Base-by-base conservation (phyloP, 2,888 invertebrate genomes). In the Conistra vaccinii region DNA sequence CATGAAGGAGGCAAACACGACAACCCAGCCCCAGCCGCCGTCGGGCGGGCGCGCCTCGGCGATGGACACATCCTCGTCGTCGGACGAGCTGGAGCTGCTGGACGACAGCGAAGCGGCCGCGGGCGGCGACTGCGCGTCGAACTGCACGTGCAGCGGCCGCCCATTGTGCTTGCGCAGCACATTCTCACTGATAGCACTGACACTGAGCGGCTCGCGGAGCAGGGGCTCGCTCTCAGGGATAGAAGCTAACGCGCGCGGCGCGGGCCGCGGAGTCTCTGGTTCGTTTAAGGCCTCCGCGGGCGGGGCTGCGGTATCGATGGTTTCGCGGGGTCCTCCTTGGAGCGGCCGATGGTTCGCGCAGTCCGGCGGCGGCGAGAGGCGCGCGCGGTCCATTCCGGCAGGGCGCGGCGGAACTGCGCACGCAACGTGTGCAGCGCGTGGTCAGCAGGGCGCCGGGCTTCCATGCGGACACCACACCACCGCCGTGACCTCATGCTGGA, bases 11-110 rank as follows among this genome's bases (percentile, higher is more conserved):
- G 98, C 98, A 79, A 98, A 97, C 0, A 99, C 99, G 69, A 99
- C 97, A 48, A 99, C 98, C 99, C 99, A 99, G 9, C 99, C 99
- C 98, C 98, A 99, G 23, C 99, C 99, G 17, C 98, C 99, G 93
- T 99, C 99, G 2, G 98, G 98, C 1, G 98, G 98, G 32, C 97
- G 95, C 0, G 97, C 97, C 91, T 98, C 98, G 12, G 97, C 96
- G 88, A 97, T 95, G 67, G 97, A 97, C 20, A 97, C 97, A 61
- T 97, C 96, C 76, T 97, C 97, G 76, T 97, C 97, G 84, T 97
- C 97, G 61, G 97, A 97, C 9, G 97, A 97, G 66, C 97, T 97
- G 63, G 97, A 97, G 77, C 97, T 94, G 68, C 95, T 95, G 80
- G 77, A 77, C 51, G 96, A 94, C 10, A 91, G 89, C 58, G 96